Evolutionary conservation across 2,113 vertebrate species (phyloP), one percentile per base, ranked within the genome.

Genomic region (Carettochelys insculpta): DNA sequence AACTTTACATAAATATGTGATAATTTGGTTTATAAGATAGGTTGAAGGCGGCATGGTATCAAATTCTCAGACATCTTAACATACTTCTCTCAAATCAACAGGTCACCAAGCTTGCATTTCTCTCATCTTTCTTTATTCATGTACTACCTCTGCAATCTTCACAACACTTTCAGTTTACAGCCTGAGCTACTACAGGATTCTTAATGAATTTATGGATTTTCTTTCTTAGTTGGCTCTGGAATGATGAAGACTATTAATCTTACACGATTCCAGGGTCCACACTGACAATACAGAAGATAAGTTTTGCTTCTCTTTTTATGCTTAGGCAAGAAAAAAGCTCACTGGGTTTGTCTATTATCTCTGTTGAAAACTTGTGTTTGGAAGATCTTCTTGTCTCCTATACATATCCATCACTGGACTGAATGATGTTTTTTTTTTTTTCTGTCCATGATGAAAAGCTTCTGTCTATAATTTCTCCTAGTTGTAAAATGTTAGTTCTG

Each of bases 191-290:
- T 65, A 89, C 27, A 90, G 5, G 13, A 91, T 96, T 80, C 77
- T 96, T 95, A 97, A 97, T 95, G 93, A 95, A 96, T 94, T 89
- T 96, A 95, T 95, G 85, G 91, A 96, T 97, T 96, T 97, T 94
- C 80, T 90, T 96, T 93, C 87, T 95, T 77, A 83, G 27, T 34
- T 93, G 24, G 68, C 53, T 86, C 51, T 94, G 53, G 54, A 95
- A 88, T 94, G 43, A 77, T 76, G 77, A 2, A 93, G 34, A 82
- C 80, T 82, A 95, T 96, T 96, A 95, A 96, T 95, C 89, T 91
- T 94, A 76, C 2, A 80, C 92, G 31, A 95, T 93, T 96, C 96
- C 88, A 90, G 12, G 92, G 92, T 91, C n/a, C 17, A 31, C 76
- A 81, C 91, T 87, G 87, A 89, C 88, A 96, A 3, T 0, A 0